Base-by-base conservation (phyloP, 2,888 invertebrate species). In the Hecatera dysodea region DNA sequence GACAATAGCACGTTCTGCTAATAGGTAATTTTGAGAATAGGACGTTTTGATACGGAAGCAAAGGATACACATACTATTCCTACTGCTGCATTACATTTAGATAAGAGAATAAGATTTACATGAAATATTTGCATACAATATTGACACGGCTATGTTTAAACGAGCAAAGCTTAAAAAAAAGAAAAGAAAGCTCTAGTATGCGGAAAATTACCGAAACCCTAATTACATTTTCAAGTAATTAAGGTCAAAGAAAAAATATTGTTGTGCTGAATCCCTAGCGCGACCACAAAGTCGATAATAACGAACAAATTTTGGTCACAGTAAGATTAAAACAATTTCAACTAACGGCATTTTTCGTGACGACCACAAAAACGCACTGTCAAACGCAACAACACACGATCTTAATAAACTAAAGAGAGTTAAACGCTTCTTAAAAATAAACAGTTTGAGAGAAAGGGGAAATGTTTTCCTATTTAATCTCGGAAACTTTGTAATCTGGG, bases 301-400 rank as follows among this genome's bases (percentile, higher is more conserved):
- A 64, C 50, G 46, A 39, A 44, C 59, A 0, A 15, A 48, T 56
- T 75, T 67, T 68, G n/a, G 29, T 56, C 50, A 60, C 42, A 67
- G 29, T 56, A 27, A 56, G 24, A 59, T 17, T 17, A 33, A 42
- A 68, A 55, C 60, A 61, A 42, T 56, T 52, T 53, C 48, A 67
- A 53, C 22, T 27, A 66, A 59, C 53, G n/a, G 59, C 68, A 68
- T 52, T 59, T 50, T 67, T 66, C 61, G 61, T 76, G 68, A 50
- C 69, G 63, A 70, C 72, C 71, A 67, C 81, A 83, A 75, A 78
- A 75, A 75, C 64, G 67, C 67, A 75, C 73, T 78, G 75, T 85
- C 86, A 69, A 79, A 85, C 73, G 72, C 70, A 70, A 75, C 63
- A 63, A 85, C 78, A 53, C 72, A 72, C 72, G 74, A 74, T 63